These are phyloP conservation scores for Lepetodrilus schrolli DNA, from an alignment of 2,888 invertebrate genomes.

Conservation along the genomic window DNA sequence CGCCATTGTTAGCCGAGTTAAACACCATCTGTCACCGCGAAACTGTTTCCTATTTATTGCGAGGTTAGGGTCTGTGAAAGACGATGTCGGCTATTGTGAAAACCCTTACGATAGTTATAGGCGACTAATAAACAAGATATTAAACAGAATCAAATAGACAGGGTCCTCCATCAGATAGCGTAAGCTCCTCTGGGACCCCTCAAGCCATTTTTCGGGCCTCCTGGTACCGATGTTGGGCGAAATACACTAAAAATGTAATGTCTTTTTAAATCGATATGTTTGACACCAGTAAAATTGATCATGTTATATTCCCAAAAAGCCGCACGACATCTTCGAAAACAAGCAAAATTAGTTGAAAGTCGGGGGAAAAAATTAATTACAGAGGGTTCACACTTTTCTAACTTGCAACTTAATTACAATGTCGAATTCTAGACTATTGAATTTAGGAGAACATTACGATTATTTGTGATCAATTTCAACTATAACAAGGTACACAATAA, in stretches of 20 bases:
- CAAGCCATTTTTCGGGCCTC: neutral
- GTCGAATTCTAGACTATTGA: too few relatives aligned
- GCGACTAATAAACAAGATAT: slow-evolving; percentile 38
- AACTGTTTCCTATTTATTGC: slow-evolving; percentile 30
- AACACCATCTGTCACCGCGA: slow-evolving; percentile 44
- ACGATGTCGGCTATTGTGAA: slow-evolving; percentile 26
- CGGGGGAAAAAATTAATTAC: too few relatives aligned
- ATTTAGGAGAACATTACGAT: too few relatives aligned
- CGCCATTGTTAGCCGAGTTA: slow-evolving; percentile 33
- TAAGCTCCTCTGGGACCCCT: slow-evolving; percentile 1
- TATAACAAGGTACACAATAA: too few relatives aligned
- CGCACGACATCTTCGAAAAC: too few relatives aligned
- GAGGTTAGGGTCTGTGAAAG: slow-evolving; percentile 20
- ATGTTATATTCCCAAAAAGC: neutral
- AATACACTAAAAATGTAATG: neutral
- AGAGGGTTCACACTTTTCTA: too few relatives aligned
- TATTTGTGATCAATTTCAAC: too few relatives aligned
- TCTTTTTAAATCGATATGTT: slow-evolving; percentile 3
- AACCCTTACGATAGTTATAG: slow-evolving; percentile 31
- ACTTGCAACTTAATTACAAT: too few relatives aligned
- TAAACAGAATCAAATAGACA: slow-evolving; percentile 39
- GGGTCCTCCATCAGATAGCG: neutral
- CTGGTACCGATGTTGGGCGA: neutral
- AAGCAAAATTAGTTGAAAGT: too few relatives aligned
- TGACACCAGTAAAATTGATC: neutral